Evolutionary conservation across 2,113 vertebrate species (phyloP), one percentile per base, ranked within the genome.

Genomic region (Tauraco erythrolophus): DNA sequence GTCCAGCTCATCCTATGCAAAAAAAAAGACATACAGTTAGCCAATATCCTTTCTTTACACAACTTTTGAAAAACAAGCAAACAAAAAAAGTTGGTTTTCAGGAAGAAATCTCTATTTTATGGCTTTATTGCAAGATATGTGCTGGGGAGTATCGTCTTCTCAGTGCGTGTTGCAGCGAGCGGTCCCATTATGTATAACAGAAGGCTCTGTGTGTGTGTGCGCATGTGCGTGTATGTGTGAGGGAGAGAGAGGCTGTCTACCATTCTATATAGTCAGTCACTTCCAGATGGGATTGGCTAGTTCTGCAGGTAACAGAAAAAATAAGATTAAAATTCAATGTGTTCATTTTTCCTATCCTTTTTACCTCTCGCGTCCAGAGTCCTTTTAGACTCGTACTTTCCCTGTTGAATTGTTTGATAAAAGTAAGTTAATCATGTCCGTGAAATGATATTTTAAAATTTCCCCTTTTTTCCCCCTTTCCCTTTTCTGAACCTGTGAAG

Each of bases 1-100:
- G 64, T 91, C 83, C 82, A 90, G 69, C 51, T 83, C 91, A 95
- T 78, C 95, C 54, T 65, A 70, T 71, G 92, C 88, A 72, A 84
- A 93, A 72, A 84, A 93, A 62, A 57, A 76, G 24, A 43, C 76
- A 87, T 54, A 37, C 19, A 84, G 50, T 65, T 70, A 88, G 77
- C 9, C 57, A 46, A 7, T 61, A 78, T 65, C 62, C 75, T 76
- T 61, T 69, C 74, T 57, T 84, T 66, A 61, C 74, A 79, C 16
- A 22, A 62, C 62, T 92, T 95, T 50, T 64, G 69, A 56, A 93
- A 48, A 94, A 62, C 68, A 88, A 57, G 27, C 22, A 91, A 54
- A 33, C 74, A 91, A 54, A 33, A 39, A 6, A 50, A 80, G 57
- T 81, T 77, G 74, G 24, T 68, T 94, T 96, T 94, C 68, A 89